Base-by-base conservation (phyloP, 1,140 invertebrate species). In the Hestina assimilis region DNA sequence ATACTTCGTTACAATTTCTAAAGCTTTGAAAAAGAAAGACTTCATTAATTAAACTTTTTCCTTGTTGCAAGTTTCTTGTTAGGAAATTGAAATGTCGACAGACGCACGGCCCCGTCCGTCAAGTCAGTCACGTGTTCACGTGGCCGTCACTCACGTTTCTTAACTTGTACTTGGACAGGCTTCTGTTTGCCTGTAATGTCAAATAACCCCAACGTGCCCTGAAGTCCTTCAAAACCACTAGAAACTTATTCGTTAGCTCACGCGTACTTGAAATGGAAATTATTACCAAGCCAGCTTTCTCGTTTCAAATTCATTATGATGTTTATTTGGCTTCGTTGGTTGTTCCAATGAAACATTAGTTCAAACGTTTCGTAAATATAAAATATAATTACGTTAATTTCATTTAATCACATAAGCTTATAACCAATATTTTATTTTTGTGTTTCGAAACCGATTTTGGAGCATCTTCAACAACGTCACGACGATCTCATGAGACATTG, bases 131-230 rank as follows among this genome's bases (percentile, higher is more conserved):
- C 79, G 78, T 83, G 75, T 29, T 51, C 82, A 80, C 82, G 76
- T 80, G 78, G 62, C 67, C 56, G 55, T 47, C 11, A 26, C 59
- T 72, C 83, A 84, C 79, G 83, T 81, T 75, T 62, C 63, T 60
- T 43, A 59, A 26, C 45, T 51, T 53, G 41, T 46, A 55, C 58
- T 69, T 59, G 38, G 31, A 59, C 53, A 69, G 66, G 68, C 66
- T 75, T 83, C 70, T 79, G 65, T 84, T 83, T 79, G 70, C 59
- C 56, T 57, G 26, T 43, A 76, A 81, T 71, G 79, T 81, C 65
- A 71, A 73, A 59, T 62, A 57, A 55, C 62, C 66, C 50, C 72
- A 78, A 83, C 79, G 79, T 78, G 80, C 72, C 66, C 50, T 55
- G 73, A 79, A 82, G 59, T 73, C 74, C 77, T 72, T 60, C 73